A percentile compares a stretch with the other conserved stretches of the same genome.
Conservation (phyloP, 2,113 vertebrate species). For the Ceyx margarethae region DNA sequence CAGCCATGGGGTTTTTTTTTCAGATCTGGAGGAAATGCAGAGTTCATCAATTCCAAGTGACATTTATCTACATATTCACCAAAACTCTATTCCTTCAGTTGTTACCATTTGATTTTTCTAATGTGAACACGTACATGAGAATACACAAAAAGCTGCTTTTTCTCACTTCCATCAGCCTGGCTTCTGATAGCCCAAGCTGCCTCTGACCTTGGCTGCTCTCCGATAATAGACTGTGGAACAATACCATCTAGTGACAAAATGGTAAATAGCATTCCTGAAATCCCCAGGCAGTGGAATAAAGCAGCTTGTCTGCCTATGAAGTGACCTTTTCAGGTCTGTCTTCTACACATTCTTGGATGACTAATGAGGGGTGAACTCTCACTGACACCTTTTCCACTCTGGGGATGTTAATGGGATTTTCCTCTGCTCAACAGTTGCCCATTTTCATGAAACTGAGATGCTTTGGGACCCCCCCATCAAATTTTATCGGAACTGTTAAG, state of each 20-base stretch:
- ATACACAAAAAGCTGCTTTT: neutral
- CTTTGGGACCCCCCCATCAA: neutral
- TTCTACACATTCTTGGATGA: neutral
- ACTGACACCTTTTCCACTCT: neutral
- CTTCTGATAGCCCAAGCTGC: neutral
- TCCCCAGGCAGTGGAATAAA: neutral
- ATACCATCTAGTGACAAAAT: slow-evolving; percentile 64
- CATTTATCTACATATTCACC: neutral
- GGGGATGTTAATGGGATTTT: neutral
- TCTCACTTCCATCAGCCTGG: neutral
- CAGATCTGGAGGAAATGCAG: neutral
- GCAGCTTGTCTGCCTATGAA: neutral
- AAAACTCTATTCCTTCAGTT: neutral
- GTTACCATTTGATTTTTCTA: neutral
- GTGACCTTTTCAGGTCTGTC: slow-evolving; percentile 12
- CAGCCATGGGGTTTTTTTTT: neutral
- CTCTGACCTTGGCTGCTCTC: slow-evolving; percentile 17
- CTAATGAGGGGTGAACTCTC: neutral
- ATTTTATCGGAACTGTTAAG: neutral
- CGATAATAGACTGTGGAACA: slow-evolving; percentile 56
- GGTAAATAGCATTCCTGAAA: slow-evolving; percentile 59
- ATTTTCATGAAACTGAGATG: neutral
- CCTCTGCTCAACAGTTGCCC: neutral
- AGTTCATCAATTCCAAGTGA: neutral
- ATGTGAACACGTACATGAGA: neutral